These are phyloP conservation scores for Oriolus oriolus DNA, from an alignment of 2,113 vertebrate species.

Conservation along the genomic window DNA sequence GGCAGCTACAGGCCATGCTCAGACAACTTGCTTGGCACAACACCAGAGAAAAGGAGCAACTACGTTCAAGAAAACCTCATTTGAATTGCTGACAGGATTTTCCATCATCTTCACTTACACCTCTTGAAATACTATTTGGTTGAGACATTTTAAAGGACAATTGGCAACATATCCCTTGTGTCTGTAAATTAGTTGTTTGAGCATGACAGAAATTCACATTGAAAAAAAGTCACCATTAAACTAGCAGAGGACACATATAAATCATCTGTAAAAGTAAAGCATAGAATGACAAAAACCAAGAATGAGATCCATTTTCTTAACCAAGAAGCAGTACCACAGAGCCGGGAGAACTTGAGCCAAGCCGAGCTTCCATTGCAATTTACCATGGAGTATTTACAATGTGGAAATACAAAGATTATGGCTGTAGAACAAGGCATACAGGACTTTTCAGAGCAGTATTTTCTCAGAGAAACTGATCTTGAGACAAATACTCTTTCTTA, in stretches of 20 bases:
- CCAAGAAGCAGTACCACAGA: neutral
- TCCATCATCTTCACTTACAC: neutral
- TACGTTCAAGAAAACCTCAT: neutral
- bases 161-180: neutral
- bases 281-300: neutral
- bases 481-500: slow-evolving; percentile 1
- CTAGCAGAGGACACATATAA: neutral
- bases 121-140: neutral
- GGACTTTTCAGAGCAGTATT: neutral
- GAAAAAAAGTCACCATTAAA: neutral
- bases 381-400: neutral
- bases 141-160: neutral
- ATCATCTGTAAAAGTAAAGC: neutral
- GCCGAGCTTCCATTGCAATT: neutral
- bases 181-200: neutral
- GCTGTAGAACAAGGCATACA: slow-evolving; percentile 35
- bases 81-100: neutral
- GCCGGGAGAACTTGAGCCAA: neutral
- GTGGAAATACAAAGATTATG: neutral
- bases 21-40: neutral
- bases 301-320: neutral
- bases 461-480: slow-evolving; percentile 1
- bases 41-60: neutral
- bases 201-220: neutral
- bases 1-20: neutral